Evolutionary conservation across 2,113 vertebrate genomes (phyloP), one percentile per base, ranked within the genome.

Genomic region (Zeus faber): DNA sequence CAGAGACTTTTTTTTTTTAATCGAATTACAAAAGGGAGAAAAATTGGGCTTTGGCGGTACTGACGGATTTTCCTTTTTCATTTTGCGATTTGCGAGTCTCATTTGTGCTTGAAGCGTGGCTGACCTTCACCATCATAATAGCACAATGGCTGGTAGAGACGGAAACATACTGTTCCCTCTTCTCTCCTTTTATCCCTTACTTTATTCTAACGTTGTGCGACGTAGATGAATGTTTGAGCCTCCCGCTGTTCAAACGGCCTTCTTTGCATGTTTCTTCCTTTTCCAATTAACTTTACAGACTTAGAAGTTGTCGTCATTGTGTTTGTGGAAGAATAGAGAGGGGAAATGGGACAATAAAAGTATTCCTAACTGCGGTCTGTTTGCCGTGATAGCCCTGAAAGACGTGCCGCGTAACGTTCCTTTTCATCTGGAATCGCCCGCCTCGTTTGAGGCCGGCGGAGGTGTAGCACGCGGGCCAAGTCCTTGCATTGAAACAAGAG

Each of bases 251-350:
- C 40, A n/a, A n/a, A n/a, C 43, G 62, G 41, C 33, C 5, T 26
- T 40, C 68, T 65, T 58, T 67, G 58, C 20, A 16, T 3, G 47
- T 23, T 40, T 46, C 35, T 16, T 17, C 37, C 29, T 54, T 61
- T 62, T 52, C 46, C 29, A 57, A 74, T 76, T 59, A 72, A 62
- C 64, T 67, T 69, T 31, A 29, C 48, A 41, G 58, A 65, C 58
- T 51, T n/a, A 29, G 10, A 35, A 44, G 50, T 33, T 53, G 33
- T 18, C 1, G 54, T 39, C 43, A 56, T 62, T 75, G 62, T 77
- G 31, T 29, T 17, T 0, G 8, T 10, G 22, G 18, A 54, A 44
- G 26, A n/a, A n/a, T 8, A 13, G 29, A 8, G 29, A 10, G 27
- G 27, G 27, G 27, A 9, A 9, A 9, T 2, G 6, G 13, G n/a